Evolutionary conservation across 1,140 invertebrate genomes (phyloP), one percentile per base, ranked within the genome.

Genomic region (Radopholus similis): DNA sequence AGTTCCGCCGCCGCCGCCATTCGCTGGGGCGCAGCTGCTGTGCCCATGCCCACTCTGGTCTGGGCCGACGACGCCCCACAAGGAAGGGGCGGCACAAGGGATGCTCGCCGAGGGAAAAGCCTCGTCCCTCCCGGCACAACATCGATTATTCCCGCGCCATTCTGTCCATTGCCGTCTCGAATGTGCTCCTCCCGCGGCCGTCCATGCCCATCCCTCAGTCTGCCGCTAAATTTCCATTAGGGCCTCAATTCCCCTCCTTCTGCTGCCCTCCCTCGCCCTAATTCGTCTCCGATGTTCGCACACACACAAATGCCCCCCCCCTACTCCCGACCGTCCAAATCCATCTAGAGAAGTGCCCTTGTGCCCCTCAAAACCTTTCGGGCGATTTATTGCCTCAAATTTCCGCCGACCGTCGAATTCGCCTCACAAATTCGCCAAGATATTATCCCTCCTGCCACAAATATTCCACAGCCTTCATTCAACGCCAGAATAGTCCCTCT

Each of bases 171-270:
- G 6, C 23, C 23, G 47, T 26, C 47, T 13, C 44, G 18, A 11
- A 42, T 18, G 18, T 11, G 38, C 18, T 1, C 18, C 38, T 23
- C 47, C 47, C 30, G 4, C 47, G 23, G 23, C 15, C 44, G 13
- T 9, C 44, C 44, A 51, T 51, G 47, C 23, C 30, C 30, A 51
- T 51, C 21, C 47, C 23, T 21, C 21, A 51, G 30, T 26, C 30
- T 51, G 23, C 23, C 47, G 30, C 47, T 51, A 51, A 51, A 51
- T 51, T 51, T 51, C 47, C 47, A 51, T 51, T 51, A 51, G 47
- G 21, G 47, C n/a, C 47, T 28, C 13, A 2, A 8, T 28, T 23
- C 42, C 47, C 18, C 18, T 28, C 5, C 18, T 21, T 21, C 47
- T 5, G 9, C 47, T 51, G 15, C 8, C 47, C 15, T 28, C 18